Evolutionary conservation across 53 echinoderm and acorn worm species (phyloP), one percentile per base, ranked within the genome.

Genomic region (Antedon mediterranea): DNA sequence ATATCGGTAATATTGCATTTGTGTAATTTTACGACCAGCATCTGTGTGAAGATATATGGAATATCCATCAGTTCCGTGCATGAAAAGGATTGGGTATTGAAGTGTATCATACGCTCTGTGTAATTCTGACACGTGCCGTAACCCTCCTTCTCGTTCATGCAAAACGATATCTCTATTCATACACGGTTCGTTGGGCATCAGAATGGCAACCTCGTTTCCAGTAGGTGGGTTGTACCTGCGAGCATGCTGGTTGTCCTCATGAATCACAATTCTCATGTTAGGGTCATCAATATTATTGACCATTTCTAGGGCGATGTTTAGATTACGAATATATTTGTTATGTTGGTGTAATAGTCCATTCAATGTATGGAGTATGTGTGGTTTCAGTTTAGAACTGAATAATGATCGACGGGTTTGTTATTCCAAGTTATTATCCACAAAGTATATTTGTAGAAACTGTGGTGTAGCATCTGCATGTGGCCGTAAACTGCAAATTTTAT

Each of bases 41-140:
- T 18, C 23, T 57, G 57, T 57, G 23, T 57, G 23, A 3, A 18
- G 57, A 3, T 2, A 23, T 15, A 2, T 15, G 42, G 37, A 32
- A 43, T 43, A 85, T 30, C 84, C 87, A 80, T 83, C 83, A 29
- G 32, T 18, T 74, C 87, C 87, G n/a, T 76, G 34, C 43, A 80
- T 80, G 31, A 83, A 83, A 28, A 87, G 72, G 28, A 87, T 37
- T 18, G 83, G 78, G 37, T 80, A 87, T 29, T 83, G 83, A 5
- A 87, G 73, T 3, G 83, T 75, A 73, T 87, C 87, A 80, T 83
- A 87, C 11, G 70, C 43, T 11, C 87, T 43, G 43, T 83, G 80
- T 43, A 71, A 74, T 72, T 77, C 83, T 77, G 74, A 43, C 4
- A 87, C 83, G n/a, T n/a, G n/a, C 31, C 77, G 74, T 73, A 80